These are phyloP conservation scores for Anthophora plumipes DNA, from an alignment of 2,888 invertebrate genomes.

Conservation along the genomic window DNA sequence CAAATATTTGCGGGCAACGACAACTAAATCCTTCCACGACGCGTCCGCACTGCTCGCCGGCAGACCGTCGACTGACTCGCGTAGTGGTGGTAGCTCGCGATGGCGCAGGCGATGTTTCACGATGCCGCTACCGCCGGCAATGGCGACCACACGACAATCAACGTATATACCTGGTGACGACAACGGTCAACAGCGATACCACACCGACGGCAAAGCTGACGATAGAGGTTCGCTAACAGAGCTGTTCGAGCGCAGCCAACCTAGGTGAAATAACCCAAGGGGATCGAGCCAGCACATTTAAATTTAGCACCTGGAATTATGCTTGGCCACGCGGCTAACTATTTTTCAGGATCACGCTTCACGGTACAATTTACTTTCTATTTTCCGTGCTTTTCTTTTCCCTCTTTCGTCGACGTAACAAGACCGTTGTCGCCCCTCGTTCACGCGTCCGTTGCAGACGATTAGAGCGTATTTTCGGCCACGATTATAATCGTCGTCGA, in stretches of 20 bases:
- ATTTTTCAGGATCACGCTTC: slow-evolving; percentile 32
- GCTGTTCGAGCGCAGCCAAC: slow-evolving; percentile 67
- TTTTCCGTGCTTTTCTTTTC: background rate
- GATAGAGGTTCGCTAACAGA: slow-evolving; percentile 17
- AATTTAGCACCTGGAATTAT: slow-evolving; percentile 42
- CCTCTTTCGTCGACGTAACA: slow-evolving; percentile 3
- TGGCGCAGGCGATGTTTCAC: slow-evolving; percentile 26
- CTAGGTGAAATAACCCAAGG: slow-evolving; percentile 71
- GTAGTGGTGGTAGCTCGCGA: slow-evolving; percentile 74
- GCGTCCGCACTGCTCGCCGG: slow-evolving; percentile 82
- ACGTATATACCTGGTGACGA: slow-evolving; percentile 35
- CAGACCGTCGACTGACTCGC: slow-evolving; percentile 83
- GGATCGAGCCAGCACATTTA: slow-evolving; percentile 64
- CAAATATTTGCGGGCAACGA: slow-evolving; percentile 61
- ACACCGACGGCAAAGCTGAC: slow-evolving; percentile 27
- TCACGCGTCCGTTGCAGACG: background rate
- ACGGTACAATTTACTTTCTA: slow-evolving; percentile 16
- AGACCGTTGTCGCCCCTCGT: background rate
- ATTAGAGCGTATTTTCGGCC: background rate
- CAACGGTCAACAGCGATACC: slow-evolving; percentile 24
- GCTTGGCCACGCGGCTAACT: slow-evolving; percentile 32
- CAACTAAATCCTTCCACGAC: slow-evolving; percentile 49
- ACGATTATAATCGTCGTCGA: background rate
- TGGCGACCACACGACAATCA: slow-evolving; percentile 42
- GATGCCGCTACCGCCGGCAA: slow-evolving; percentile 46